Evolutionary conservation across 2,797 vertebrate species (phyloP), one percentile per base, ranked within the genome.

Genomic region (Danio jaintianensis): DNA sequence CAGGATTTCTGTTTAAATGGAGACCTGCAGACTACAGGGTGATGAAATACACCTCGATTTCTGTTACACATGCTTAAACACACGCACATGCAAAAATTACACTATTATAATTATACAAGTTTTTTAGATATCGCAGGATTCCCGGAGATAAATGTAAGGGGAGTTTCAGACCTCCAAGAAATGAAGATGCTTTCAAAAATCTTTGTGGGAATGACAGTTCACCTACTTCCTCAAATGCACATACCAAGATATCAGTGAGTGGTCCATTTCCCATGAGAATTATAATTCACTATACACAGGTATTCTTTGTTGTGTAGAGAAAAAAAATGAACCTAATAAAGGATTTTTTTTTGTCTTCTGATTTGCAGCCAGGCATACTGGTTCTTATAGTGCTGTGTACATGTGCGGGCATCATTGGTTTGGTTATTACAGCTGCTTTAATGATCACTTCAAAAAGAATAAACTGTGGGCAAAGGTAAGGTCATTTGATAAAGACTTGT

Each of bases 61-160:
- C 29, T 70, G n/a, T 18, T 13, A 52, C 16, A 58, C 38, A 53
- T 20, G 38, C 4, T 61, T 7, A 64, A 11, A 75, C 55, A 56
- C 11, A 56, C 11, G 55, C 43, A 67, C n/a, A 5, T n/a, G 18
- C 55, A 71, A 36, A 77, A 6, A 29, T 11, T 13, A 61, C 8
- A 45, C 18, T 18, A 11, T 78, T 75, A 64, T 56, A 40, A 13
- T 13, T 11, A 59, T 56, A 16, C 48, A 10, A 53, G 47, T 85
- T 68, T 79, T 45, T 22, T 74, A 95, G 94, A 86, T 95, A 95
- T 81, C 91, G 94, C 3, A 95, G 92, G 82, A 89, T 95, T 16
- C 92, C 94, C 0, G 91, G 93, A 38, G 88, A 95, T 83, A 89
- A 83, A 75, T 95, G 94, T 59, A 90, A 92, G 84, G 93, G 93